Base-by-base conservation (phyloP, 2,113 vertebrate species). In the Montifringilla adamsi region DNA sequence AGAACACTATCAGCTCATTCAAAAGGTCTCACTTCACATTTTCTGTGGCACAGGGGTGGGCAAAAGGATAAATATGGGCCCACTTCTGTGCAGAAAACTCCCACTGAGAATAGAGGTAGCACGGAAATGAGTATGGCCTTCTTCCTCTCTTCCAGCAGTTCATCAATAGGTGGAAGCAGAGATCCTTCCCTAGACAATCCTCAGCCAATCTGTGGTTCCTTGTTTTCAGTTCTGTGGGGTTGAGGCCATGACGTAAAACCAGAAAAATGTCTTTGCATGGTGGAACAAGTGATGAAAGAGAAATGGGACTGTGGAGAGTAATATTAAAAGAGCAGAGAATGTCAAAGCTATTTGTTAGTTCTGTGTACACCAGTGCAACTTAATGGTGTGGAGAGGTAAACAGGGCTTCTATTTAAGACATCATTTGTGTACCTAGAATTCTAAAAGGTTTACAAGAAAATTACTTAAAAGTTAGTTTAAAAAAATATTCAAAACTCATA, bases 81-180 rank as follows among this genome's bases (percentile, higher is more conserved):
- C 41, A 64, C 9, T 81, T 81, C 20, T 37, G 31, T 2, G 1
- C 18, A 53, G 63, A 77, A 77, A 86, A 28, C 7, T 66, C 23
- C 23, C 50, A 3, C 44, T 55, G 39, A 70, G 23, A 87, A 72
- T 0, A 31, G 19, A 10, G 8, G 4, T 44, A 63, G 27, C 6
- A 30, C 21, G 10, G 7, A 84, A 83, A 76, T 6, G 22, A 41
- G 15, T 43, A 31, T 53, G 23, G 8, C 13, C 11, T 15, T 28
- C 37, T 66, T 62, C 2, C 21, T 85, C 50, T 83, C 41, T 90
- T 92, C 53, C 28, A 76, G 41, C 10, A 73, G 50, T 49, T 86
- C 13, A 77, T 79, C 86, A 52, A 92, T 18, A 95, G 84, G 73
- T 94, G 82, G 88, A 77, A 62, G 28, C 62, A 95, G 82, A 92